These are phyloP conservation scores for Takifugu bimaculatus DNA, from an alignment of 2,113 vertebrate genomes.

Conservation along the genomic window DNA sequence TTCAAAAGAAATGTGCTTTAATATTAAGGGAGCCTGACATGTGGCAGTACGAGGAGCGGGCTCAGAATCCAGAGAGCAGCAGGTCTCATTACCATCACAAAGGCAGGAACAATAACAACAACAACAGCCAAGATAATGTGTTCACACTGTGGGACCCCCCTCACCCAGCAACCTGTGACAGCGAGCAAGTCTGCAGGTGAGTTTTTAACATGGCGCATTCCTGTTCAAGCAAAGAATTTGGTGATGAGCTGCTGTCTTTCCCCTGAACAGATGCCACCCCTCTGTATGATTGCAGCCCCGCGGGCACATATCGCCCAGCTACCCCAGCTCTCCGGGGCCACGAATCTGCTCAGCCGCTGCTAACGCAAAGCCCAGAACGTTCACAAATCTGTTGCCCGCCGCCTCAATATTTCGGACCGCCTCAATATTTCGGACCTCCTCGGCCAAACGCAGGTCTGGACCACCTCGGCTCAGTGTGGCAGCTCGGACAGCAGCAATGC, in stretches of 20 bases:
- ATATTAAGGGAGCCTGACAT: conserved; percentile 74
- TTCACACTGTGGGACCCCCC: conserved; percentile 24
- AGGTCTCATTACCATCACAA: conserved; percentile 73
- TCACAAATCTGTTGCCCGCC: not conserved
- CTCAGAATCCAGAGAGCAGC: conserved; percentile 72
- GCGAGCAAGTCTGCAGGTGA: conserved; percentile 75
- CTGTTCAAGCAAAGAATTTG: no score
- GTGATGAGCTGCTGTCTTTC: conserved; percentile 1
- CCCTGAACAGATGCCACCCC: conserved; percentile 51
- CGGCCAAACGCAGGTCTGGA: conserved; percentile 5
- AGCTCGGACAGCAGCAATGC: conserved; percentile 28
- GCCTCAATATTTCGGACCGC: conserved; percentile 23
- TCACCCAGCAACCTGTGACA: conserved; percentile 60
- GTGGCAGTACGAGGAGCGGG: conserved; percentile 76
- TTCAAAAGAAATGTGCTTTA: conserved; percentile 5
- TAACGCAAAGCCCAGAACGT: conserved; percentile 9
- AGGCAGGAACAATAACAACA: conserved; percentile 82
- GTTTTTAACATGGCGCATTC: conserved; percentile 5
- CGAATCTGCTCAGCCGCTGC: conserved; percentile 31
- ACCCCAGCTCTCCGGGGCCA: conserved; percentile 33
- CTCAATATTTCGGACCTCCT: conserved; percentile 24
- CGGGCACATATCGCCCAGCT: conserved; percentile 1
- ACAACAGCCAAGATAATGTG: conserved; percentile 61
- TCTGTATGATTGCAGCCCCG: conserved; percentile 12
- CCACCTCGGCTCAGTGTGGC: conserved; percentile 9